phyloP scores from a whole-genome alignment of 2,888 invertebrate species.

The Pelosia muscerda region DNA sequence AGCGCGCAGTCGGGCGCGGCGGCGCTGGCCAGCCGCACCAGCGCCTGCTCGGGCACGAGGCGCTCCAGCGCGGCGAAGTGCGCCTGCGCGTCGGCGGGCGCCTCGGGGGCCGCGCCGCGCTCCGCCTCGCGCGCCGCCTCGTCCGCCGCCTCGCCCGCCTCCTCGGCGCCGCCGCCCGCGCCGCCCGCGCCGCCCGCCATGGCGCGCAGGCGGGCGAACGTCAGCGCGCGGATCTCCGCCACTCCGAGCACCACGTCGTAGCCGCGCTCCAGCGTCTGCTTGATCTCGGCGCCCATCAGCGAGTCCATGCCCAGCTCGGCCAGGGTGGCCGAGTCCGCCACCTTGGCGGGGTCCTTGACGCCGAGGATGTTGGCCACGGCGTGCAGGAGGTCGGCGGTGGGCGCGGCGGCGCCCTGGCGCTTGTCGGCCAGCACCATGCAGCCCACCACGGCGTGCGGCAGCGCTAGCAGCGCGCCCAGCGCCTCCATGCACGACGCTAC shows the following conservation, averaged over 20 bases:
- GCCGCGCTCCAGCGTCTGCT: slow-evolving; percentile 97
- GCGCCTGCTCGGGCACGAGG: slow-evolving; percentile 91
- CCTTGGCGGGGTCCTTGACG: slow-evolving; percentile 92
- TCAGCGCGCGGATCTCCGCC: slow-evolving; percentile 95
- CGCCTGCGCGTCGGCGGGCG: slow-evolving; percentile 54
- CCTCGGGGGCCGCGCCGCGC: slow-evolving; percentile 46
- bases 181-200: slow-evolving; percentile 74
- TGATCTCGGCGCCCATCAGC: slow-evolving; percentile 99
- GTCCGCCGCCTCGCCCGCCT: slow-evolving; percentile 57
- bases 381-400: slow-evolving; percentile 88
- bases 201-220: slow-evolving; percentile 91
- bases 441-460: slow-evolving; percentile 93
- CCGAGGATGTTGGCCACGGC: slow-evolving; percentile 96
- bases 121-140: background rate
- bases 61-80: slow-evolving; percentile 84
- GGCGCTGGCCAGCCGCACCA: slow-evolving; percentile 90
- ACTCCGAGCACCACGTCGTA: slow-evolving; percentile 96
- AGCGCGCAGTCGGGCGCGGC: slow-evolving; percentile 67
- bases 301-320: slow-evolving; percentile 99
- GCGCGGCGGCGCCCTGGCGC: slow-evolving; percentile 87
- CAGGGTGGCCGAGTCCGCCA: slow-evolving; percentile 91
- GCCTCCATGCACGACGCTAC: slow-evolving; percentile 97
- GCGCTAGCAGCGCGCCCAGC: slow-evolving; percentile 96
- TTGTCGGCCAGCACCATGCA: slow-evolving; percentile 96
- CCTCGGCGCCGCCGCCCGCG: slow-evolving; percentile 21